Evolutionary conservation across 1,140 invertebrate species (phyloP), one percentile per base, ranked within the genome.

Genomic region (Papilio xuthus): DNA sequence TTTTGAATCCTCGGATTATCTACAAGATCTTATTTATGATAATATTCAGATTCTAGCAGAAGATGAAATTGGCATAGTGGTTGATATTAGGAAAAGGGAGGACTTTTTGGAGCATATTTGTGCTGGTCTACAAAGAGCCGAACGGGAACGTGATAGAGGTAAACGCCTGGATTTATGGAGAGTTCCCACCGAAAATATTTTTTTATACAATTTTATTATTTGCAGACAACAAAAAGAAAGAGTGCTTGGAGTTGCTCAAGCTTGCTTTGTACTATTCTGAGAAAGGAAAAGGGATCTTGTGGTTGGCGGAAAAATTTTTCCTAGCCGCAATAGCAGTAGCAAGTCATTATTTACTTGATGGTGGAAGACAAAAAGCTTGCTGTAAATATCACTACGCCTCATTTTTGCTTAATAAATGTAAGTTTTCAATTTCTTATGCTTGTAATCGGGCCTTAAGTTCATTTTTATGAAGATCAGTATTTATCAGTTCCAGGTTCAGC

Each of bases 241-340:
- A 94, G 90, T 87, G 89, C 41, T 85, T 91, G 13, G 83, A 89
- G 18, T 84, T 95, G 8, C 78, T 95, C 4, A 79, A 88, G 2
- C 81, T 94, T 0, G 95, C 94, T 1, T 41, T 95, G 28, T 84
- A 86, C 72, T 95, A 95, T 79, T 88, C 94, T 73, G 93, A 94
- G 47, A 88, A 89, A 60, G 88, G 89, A 32, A 93, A 92, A 80
- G 94, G 95, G 41, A 95, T 95, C 86, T 91, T 94, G 82, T 96
- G 95, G 95, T 80, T 96, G 2, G 94, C 95, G 3, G 94, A 96
- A 72, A 94, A 94, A 50, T 89, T 96, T 15, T 94, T 95, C 41
- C 82, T 94, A 26, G 91, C 90, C 8, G 80, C 93, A 0, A 87
- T 96, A 4, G 87, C 88, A 12, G 89, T 94, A 2, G 87, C 90